Conservation (phyloP, 2,113 vertebrate species). For the Kryptolebias marmoratus region DNA sequence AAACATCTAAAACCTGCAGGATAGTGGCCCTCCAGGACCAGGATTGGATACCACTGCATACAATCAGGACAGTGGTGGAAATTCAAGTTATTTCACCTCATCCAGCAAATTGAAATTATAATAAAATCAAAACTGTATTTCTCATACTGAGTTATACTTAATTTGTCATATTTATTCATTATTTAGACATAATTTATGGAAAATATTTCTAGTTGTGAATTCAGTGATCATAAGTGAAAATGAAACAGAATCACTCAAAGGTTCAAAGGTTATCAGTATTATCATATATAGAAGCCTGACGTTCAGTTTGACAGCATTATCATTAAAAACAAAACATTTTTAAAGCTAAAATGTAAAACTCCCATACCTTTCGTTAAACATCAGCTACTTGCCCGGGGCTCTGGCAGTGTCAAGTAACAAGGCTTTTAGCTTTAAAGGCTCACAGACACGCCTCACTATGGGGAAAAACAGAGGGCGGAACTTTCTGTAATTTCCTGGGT, state of each 20-base stretch:
- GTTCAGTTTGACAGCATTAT: neutral
- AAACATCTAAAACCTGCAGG: too few species aligned
- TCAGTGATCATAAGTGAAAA: slow-evolving; percentile 5
- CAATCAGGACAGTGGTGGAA: too few species aligned
- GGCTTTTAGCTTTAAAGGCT: neutral
- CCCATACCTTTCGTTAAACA: slow-evolving; percentile 19
- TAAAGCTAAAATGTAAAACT: neutral
- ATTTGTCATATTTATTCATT: too few species aligned
- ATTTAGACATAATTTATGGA: too few species aligned
- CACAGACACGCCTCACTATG: slow-evolving; percentile 2
- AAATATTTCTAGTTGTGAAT: neutral
- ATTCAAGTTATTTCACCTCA: too few species aligned
- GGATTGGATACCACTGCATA: too few species aligned
- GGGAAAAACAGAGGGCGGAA: neutral
- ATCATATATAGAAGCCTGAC: too few species aligned
- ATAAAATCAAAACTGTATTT: too few species aligned
- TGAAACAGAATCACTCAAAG: neutral
- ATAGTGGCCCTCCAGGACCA: too few species aligned
- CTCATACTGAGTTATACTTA: too few species aligned
- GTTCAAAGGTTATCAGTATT: neutral
- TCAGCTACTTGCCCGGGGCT: neutral
- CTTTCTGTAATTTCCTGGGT: slow-evolving; percentile 11
- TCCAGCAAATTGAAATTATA: too few species aligned
- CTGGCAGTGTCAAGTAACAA: neutral
- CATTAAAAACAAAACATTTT: neutral